These are phyloP conservation scores for Cyrtorhinus lividipennis DNA, from an alignment of 1,140 invertebrate genomes.

Conservation along the genomic window DNA sequence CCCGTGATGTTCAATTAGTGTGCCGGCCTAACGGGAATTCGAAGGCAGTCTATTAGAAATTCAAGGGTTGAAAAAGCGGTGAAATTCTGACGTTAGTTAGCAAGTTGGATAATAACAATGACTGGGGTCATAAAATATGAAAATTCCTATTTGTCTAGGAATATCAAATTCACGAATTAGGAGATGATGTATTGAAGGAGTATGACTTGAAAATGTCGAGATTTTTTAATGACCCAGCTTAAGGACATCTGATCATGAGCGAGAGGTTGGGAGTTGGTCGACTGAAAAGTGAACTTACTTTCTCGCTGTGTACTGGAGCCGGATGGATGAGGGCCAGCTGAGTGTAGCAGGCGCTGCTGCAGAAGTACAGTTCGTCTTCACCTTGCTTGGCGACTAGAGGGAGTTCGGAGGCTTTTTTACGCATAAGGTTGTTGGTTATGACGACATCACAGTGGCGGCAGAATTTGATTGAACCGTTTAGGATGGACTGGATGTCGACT, in stretches of 20 bases:
- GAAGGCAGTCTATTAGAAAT: background rate
- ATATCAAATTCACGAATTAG: no score
- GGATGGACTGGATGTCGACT: conserved; percentile 76
- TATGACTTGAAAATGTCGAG: conserved; percentile 4
- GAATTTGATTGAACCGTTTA: conserved; percentile 76
- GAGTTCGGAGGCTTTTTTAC: conserved; percentile 67
- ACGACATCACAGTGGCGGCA: conserved; percentile 84
- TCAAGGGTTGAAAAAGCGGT: background rate
- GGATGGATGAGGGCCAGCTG: conserved; percentile 53
- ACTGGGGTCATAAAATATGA: no score
- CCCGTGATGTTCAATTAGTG: conserved; percentile 41
- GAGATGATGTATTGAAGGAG: no score
- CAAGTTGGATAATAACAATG: no score
- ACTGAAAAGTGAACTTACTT: conserved; percentile 30
- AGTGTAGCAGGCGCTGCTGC: conserved; percentile 69
- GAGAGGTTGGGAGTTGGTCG: no score
- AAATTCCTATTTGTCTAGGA: no score
- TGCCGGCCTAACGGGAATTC: conserved; percentile 34
- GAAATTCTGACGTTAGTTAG: no score
- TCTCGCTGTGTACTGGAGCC: conserved; percentile 29
- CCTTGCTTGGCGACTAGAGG: conserved; percentile 48
- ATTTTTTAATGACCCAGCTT: background rate
- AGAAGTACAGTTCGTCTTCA: conserved; percentile 67
- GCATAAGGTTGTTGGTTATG: conserved; percentile 63
- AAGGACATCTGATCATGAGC: no score